A percentile compares a stretch with the other conserved stretches of the same genome.
Conservation (phyloP, 2,888 invertebrate genomes). For the Cryptops parisi region DNA sequence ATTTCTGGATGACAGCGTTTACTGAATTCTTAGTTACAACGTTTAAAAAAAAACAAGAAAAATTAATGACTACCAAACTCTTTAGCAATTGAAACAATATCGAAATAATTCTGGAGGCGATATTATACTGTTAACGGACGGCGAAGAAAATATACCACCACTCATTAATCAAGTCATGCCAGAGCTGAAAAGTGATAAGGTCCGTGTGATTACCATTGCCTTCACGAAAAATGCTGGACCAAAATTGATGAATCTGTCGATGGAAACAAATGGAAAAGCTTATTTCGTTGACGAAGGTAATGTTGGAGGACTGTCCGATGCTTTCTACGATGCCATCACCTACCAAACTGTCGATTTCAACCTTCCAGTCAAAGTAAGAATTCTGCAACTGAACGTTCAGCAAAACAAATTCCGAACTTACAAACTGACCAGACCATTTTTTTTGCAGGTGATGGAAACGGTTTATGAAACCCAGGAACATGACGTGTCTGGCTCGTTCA, state of each 20-base stretch:
- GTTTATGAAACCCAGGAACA: too few species aligned
- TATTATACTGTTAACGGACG: slow-evolving; percentile 4
- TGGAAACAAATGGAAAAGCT: neutral
- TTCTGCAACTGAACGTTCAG: too few species aligned
- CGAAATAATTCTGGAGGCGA: neutral
- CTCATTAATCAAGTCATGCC: neutral
- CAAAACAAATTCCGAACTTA: too few species aligned
- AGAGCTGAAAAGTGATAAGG: neutral
- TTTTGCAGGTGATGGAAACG: too few species aligned
- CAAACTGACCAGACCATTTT: too few species aligned
- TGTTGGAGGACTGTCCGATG: neutral
- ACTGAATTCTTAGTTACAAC: too few species aligned
- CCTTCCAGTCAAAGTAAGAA: neutral
- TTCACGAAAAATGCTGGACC: neutral
- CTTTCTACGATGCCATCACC: neutral
- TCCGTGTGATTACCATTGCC: slow-evolving; percentile 3
- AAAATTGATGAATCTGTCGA: neutral
- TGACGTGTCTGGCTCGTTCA: slow-evolving; percentile 1
- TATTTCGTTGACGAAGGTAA: neutral
- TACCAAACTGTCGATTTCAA: neutral
- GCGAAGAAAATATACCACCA: neutral
- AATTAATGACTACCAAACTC: too few species aligned
- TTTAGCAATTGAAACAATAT: neutral
- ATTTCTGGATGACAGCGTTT: neutral
- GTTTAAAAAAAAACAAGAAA: too few species aligned